Percentiles rank a stretch among this genome's conserved stretches.
phyloP scores from a whole-genome alignment of 1,140 invertebrate species.

The Augochlora pura region DNA sequence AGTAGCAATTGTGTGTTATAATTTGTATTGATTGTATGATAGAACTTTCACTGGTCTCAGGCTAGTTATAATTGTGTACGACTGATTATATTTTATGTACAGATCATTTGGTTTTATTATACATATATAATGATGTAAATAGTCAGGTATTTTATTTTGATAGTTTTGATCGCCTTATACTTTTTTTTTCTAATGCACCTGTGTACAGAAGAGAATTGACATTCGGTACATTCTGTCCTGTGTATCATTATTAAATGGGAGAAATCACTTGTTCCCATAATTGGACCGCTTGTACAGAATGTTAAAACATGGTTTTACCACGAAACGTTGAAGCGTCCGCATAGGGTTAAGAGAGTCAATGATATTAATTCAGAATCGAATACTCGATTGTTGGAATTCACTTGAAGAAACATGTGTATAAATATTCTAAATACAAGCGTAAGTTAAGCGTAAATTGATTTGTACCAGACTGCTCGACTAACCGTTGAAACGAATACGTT shows the following conservation, averaged over 20 bases:
- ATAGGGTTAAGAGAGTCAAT: constrained; percentile 26
- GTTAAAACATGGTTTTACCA: constrained; percentile 36
- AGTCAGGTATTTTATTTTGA: not conserved
- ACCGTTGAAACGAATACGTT: constrained; percentile 16
- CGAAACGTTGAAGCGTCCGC: constrained; percentile 45
- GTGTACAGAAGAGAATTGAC: constrained; percentile 18
- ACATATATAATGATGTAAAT: constrained; percentile 4
- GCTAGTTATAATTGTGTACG: not conserved
- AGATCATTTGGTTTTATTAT: constrained; percentile 5
- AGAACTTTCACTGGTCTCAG: constrained; percentile 17
- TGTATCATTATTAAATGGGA: not conserved
- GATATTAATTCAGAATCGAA: constrained; percentile 44
- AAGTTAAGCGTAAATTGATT: constrained; percentile 52
- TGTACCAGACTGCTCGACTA: constrained; percentile 33
- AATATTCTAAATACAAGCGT: constrained; percentile 53
- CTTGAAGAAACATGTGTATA: constrained; percentile 42
- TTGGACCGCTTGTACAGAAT: constrained; percentile 53
- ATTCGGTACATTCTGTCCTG: not conserved
- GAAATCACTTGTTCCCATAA: not conserved
- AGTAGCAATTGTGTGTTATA: not conserved
- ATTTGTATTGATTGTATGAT: not conserved
- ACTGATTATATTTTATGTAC: constrained; percentile 9
- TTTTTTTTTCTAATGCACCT: not conserved
- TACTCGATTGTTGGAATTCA: constrained; percentile 52
- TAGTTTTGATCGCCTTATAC: no score